Conservation (phyloP, 2,797 vertebrate genomes). For the Pseudomugil gertrudae region DNA sequence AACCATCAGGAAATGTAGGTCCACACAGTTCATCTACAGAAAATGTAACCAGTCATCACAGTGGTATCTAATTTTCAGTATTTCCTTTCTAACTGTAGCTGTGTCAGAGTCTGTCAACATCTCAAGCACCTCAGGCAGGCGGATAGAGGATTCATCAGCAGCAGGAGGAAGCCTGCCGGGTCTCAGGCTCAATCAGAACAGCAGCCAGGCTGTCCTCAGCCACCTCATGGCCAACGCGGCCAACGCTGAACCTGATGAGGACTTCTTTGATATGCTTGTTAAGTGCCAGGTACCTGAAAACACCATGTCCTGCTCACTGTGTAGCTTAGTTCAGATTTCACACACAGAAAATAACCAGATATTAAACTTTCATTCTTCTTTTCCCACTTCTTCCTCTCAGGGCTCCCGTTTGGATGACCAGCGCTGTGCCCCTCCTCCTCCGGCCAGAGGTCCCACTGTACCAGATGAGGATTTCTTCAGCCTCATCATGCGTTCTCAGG, state of each 20-base stretch:
- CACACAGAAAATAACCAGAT: neutral
- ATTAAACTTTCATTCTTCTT: conserved; percentile 1
- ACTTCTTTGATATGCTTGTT: conserved; percentile 94
- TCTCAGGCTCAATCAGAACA: conserved; percentile 82
- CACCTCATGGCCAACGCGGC: conserved; percentile 84
- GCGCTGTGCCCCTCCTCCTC: conserved; percentile 90
- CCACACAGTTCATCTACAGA: neutral
- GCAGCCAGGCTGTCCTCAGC: conserved; percentile 80
- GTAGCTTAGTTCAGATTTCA: neutral
- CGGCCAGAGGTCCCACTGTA: conserved; percentile 88
- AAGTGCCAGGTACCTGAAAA: conserved; percentile 89
- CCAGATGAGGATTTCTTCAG: conserved; percentile 98
- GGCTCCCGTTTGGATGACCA: conserved; percentile 96
- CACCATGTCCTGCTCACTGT: neutral
- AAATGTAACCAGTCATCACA: neutral
- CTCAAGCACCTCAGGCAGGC: conserved; percentile 84
- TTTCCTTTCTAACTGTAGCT: conserved; percentile 68
- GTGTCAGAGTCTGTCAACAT: conserved; percentile 81
- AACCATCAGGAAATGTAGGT: conserved; percentile 87
- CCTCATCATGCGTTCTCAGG: conserved; percentile 95
- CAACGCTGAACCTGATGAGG: conserved; percentile 87
- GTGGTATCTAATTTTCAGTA: neutral
- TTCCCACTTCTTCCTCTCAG: conserved; percentile 67
- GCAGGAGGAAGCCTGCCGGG: conserved; percentile 85
- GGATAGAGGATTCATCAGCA: conserved; percentile 86